phyloP scores from a whole-genome alignment of 2,888 invertebrate genomes.

The Xanthorhoe designata region DNA sequence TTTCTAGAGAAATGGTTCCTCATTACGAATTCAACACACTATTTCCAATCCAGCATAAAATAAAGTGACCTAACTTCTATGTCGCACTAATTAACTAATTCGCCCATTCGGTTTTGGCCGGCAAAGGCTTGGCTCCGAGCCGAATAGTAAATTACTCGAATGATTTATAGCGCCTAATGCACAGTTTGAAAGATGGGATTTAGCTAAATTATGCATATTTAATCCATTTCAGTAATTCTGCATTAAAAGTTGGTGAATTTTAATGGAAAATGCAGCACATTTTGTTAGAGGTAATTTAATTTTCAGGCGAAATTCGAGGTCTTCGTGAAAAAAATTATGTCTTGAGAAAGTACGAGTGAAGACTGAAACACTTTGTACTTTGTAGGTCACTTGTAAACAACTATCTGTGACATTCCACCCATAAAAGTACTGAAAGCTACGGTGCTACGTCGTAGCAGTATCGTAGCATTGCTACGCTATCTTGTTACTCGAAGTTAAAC shows the following conservation, averaged over 20 bases:
- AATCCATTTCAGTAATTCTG: slow-evolving; percentile 3
- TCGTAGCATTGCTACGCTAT: slow-evolving; percentile 17
- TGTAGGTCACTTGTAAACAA: too few relatives aligned
- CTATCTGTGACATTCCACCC: neutral
- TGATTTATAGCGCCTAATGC: slow-evolving; percentile 34
- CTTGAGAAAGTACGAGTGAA: neutral
- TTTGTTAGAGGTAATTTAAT: neutral
- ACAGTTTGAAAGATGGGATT: slow-evolving; percentile 31
- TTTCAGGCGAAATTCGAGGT: neutral
- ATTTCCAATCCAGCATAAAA: slow-evolving; percentile 12
- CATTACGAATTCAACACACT: slow-evolving; percentile 12
- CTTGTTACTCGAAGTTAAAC: neutral
- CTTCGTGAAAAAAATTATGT: neutral
- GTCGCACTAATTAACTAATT: slow-evolving; percentile 29
- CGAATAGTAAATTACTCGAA: slow-evolving; percentile 32
- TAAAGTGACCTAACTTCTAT: slow-evolving; percentile 19
- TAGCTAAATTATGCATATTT: slow-evolving; percentile 24
- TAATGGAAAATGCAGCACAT: neutral
- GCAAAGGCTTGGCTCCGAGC: slow-evolving; percentile 34
- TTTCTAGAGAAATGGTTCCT: slow-evolving; percentile 2
- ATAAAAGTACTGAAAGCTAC: slow-evolving; percentile 1
- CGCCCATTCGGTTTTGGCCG: slow-evolving; percentile 34
- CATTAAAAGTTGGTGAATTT: neutral
- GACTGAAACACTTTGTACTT: neutral
- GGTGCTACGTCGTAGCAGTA: slow-evolving; percentile 12